These are phyloP conservation scores for Lethocerus indicus DNA, from an alignment of 1,140 invertebrate species.

Conservation along the genomic window DNA sequence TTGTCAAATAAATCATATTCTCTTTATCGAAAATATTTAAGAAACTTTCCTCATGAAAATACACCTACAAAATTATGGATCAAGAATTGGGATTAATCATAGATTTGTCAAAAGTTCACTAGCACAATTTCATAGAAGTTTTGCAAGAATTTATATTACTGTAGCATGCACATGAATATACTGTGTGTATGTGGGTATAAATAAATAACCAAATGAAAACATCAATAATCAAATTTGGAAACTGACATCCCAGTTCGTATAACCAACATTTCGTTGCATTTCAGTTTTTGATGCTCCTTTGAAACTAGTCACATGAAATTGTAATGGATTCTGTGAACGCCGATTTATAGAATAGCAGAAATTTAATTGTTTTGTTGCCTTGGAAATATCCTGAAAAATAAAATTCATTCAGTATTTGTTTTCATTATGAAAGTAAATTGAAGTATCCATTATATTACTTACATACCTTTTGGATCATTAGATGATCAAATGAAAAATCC, in stretches of 20 bases:
- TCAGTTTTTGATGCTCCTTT: conserved; percentile 47
- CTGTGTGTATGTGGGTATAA: neutral
- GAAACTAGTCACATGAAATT: conserved; percentile 77
- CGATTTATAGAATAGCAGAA: conserved; percentile 88
- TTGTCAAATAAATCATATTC: conserved; percentile 78
- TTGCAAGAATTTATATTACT: neutral
- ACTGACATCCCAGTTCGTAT: conserved; percentile 85
- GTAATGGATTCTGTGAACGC: conserved; percentile 58
- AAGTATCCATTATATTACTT: too few species aligned
- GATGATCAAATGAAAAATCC: too few species aligned
- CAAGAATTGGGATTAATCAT: neutral
- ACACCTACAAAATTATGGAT: conserved; percentile 6
- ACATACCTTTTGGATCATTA: too few species aligned
- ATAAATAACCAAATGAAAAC: neutral
- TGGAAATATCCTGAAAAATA: conserved; percentile 50
- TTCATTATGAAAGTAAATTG: neutral
- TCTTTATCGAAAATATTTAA: conserved; percentile 33
- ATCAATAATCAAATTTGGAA: neutral
- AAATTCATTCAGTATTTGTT: neutral
- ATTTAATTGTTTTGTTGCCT: conserved; percentile 83
- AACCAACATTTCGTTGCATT: conserved; percentile 65
- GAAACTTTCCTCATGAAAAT: conserved; percentile 15
- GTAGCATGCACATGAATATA: neutral
- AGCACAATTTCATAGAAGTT: neutral
- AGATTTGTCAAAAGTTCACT: neutral